These are phyloP conservation scores for Tympanuchus pallidicinctus DNA, from an alignment of 2,113 vertebrate genomes.

Conservation along the genomic window DNA sequence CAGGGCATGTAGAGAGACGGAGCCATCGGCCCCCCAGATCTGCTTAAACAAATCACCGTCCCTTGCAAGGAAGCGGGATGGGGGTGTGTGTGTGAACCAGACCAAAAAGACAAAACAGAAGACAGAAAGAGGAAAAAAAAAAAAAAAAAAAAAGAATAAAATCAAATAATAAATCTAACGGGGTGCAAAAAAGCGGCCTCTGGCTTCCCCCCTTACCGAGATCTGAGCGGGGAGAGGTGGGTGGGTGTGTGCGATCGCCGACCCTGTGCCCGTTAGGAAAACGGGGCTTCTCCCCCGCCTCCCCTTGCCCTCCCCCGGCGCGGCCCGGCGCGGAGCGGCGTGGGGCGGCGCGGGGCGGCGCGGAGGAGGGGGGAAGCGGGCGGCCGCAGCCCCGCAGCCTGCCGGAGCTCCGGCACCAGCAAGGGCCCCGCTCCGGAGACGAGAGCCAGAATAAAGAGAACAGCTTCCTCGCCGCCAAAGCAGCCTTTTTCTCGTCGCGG, in stretches of 20 bases:
- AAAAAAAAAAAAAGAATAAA: background rate
- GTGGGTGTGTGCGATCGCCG: background rate
- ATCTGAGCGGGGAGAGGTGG: background rate
- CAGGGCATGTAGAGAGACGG: background rate
- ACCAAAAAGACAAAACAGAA: background rate
- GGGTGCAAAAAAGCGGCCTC: background rate
- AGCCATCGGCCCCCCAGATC: background rate
- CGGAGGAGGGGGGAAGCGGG: constrained; percentile 26
- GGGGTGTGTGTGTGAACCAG: background rate
- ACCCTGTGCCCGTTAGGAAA: background rate
- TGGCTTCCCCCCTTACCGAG: background rate
- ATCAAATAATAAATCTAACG: background rate
- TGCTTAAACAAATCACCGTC: constrained; percentile 15
- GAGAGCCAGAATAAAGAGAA: background rate
- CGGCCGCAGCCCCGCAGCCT: background rate
- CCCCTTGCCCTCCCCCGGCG: background rate
- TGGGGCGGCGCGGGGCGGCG: background rate
- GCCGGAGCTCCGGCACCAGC: background rate
- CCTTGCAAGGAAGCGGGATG: background rate
- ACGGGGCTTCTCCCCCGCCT: background rate
- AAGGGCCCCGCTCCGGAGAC: background rate
- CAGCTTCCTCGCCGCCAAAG: background rate
- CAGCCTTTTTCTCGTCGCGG: background rate
- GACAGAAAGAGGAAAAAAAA: background rate
- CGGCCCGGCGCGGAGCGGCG: background rate